Percentiles rank a stretch among this genome's conserved stretches.
Conservation (phyloP, 2,113 vertebrate genomes). For the Fregetta grallaria region DNA sequence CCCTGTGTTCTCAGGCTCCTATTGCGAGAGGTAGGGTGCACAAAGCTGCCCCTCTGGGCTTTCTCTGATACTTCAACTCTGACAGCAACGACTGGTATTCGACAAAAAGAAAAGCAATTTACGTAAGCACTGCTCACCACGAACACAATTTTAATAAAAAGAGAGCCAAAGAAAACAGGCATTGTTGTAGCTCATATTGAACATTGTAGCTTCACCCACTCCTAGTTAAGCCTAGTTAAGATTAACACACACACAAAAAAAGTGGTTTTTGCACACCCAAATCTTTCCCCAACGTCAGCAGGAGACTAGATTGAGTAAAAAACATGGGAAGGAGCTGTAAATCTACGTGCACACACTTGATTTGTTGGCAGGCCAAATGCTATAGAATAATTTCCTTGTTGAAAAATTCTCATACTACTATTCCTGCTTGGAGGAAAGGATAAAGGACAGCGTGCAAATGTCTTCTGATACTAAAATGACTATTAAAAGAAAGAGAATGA, state of each 20-base stretch:
- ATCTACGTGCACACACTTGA: background rate
- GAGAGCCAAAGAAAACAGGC: background rate
- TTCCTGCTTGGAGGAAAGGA: background rate
- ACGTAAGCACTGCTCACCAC: rapidly evolving
- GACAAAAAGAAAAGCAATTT: background rate
- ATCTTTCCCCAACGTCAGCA: background rate
- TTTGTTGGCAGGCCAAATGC: background rate
- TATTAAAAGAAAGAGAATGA: background rate
- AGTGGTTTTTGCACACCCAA: background rate
- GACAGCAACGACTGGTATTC: background rate
- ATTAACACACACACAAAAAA: background rate
- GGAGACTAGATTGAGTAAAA: background rate
- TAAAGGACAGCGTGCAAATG: background rate
- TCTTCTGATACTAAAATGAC: background rate
- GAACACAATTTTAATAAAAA: background rate
- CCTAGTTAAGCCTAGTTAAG: background rate
- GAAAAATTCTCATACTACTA: background rate
- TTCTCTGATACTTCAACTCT: background rate
- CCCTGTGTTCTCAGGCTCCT: background rate
- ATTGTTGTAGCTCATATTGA: rapidly evolving
- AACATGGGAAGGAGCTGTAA: background rate
- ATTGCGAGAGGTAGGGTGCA: background rate
- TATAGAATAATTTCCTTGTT: background rate
- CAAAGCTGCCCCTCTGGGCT: background rate
- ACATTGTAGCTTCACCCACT: background rate